Base-by-base conservation (phyloP, 1,140 invertebrate genomes). In the Solenopsis invicta region DNA sequence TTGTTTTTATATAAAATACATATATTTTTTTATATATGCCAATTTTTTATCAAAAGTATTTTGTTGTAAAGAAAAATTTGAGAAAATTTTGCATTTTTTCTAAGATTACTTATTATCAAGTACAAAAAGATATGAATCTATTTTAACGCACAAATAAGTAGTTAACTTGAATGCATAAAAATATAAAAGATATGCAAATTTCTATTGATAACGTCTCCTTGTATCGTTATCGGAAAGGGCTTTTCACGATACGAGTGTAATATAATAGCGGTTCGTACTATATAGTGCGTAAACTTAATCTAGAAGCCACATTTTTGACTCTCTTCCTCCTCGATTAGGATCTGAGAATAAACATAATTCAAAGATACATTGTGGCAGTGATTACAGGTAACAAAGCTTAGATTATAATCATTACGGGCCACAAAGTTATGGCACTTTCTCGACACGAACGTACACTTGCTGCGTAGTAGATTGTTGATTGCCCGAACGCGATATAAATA, bases 311-410 rank as follows among this genome's bases (percentile, higher is more conserved):
- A 82, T 82, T 82, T 82, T 82, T 48, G 41, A 72, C 54, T 72
- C 37, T 67, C 37, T 67, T 67, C 16, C 24, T 82, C 52, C 5
- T 8, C 37, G 67, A 82, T 82, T 82, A 82, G 41, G 13, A 82
- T 82, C 80, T 61, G 54, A 61, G 52, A 82, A 74, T 82, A 72
- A 59, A 82, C 52, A 72, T 82, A 74, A 82, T 72, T 74, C 80
- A 82, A 74, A 82, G 52, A 82, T 59, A 82, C 52, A 82, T 82
- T 82, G 37, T 59, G 37, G 67, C 24, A 48, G 67, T 82, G 80
- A 82, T 74, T 82, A 82, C 41, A 82, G 37, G 78, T 82, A 82
- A 82, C 66, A 82, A 82, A 82, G 52, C 54, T 61, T 34, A 82
- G 67, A 82, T 82, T 59, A 61, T 61, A 82, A 82, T 82, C 80